These are phyloP conservation scores for Oreonectes daqikongensis DNA, from an alignment of 2,797 vertebrate genomes.

Conservation along the genomic window DNA sequence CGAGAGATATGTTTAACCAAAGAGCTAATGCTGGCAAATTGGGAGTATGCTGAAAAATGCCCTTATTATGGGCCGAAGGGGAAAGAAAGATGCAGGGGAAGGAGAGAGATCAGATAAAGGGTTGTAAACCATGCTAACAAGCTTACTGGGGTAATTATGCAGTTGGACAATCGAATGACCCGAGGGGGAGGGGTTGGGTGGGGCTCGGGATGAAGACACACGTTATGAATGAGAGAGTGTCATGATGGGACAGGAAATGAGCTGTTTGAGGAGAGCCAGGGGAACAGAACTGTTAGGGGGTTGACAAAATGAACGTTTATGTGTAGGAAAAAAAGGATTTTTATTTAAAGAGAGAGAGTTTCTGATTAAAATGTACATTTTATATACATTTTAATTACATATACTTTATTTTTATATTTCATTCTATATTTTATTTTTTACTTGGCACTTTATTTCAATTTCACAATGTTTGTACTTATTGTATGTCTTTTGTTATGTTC, in stretches of 20 bases:
- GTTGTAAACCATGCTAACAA: conserved; percentile 63
- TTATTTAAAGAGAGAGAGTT: not conserved
- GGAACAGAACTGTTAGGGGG: not conserved
- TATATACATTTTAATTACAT: too few species aligned
- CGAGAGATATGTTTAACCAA: conserved; percentile 19
- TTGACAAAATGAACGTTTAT: not conserved
- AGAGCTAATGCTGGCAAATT: conserved; percentile 33
- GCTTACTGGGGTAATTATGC: conserved; percentile 71
- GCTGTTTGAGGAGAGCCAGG: conserved; percentile 20
- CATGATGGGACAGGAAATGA: conserved; percentile 16
- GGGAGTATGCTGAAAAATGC: conserved; percentile 31
- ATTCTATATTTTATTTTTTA: too few species aligned
- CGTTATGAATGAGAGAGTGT: conserved; percentile 26
- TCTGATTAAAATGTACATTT: too few species aligned
- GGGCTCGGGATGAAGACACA: conserved; percentile 40
- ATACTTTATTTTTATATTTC: too few species aligned
- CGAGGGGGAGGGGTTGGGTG: conserved; percentile 55
- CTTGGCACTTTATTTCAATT: too few species aligned
- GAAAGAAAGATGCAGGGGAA: conserved; percentile 47
- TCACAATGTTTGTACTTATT: too few species aligned
- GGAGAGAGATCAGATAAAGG: not conserved
- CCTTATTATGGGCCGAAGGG: conserved; percentile 27
- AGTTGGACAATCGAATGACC: conserved; percentile 60
- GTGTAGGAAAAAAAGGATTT: not conserved
- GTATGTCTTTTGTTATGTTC: too few species aligned